Percentiles rank a stretch among this genome's conserved stretches.
Evolutionary conservation across 2,888 invertebrate species (phyloP).

Genomic region (Yponomeuta evonymella): DNA sequence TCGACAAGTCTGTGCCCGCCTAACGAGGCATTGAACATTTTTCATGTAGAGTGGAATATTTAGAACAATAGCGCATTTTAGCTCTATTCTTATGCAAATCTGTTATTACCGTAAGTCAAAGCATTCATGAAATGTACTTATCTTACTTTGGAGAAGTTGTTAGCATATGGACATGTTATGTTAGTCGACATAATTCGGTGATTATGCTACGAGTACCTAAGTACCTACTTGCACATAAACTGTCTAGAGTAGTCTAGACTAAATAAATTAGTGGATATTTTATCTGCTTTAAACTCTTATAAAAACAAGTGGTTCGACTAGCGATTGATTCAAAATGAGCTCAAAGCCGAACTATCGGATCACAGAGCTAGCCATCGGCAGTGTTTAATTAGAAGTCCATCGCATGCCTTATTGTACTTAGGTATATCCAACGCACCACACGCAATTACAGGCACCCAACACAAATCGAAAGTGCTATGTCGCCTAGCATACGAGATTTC

Average conservation of each 20-base stretch:
- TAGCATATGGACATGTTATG: constrained; percentile 1
- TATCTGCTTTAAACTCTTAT: too few species aligned
- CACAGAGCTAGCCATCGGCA: too few species aligned
- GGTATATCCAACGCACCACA: too few species aligned
- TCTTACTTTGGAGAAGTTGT: neutral
- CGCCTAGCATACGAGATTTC: neutral
- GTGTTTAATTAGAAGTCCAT: too few species aligned
- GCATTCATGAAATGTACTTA: constrained; percentile 10
- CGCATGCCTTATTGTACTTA: too few species aligned
- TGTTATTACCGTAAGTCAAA: constrained; percentile 9
- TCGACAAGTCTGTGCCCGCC: neutral
- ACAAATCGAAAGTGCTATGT: constrained; percentile 1
- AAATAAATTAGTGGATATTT: too few species aligned
- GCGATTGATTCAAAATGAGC: too few species aligned
- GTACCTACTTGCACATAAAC: neutral
- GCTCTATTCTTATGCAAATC: constrained; percentile 8
- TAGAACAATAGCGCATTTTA: neutral
- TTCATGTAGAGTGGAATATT: neutral
- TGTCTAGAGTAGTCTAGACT: too few species aligned
- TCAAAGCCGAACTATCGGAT: too few species aligned
- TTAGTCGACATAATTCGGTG: neutral
- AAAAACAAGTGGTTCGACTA: too few species aligned
- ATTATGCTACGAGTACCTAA: neutral
- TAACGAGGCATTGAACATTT: neutral
- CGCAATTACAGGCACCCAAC: neutral